Base-by-base conservation (phyloP, 2,113 vertebrate species). In the Centrocercus urophasianus region DNA sequence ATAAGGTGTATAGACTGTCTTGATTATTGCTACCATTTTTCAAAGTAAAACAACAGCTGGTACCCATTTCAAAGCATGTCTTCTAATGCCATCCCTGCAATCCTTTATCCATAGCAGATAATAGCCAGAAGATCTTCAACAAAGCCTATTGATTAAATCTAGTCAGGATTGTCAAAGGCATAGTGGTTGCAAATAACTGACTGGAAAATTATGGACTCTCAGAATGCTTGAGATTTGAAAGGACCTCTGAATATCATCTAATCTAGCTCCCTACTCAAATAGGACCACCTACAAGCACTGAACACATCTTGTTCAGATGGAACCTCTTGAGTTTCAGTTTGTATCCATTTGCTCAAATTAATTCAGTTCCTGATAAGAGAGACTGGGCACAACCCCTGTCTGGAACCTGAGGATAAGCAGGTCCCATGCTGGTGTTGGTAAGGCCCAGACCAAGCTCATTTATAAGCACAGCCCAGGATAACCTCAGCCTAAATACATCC, bases 401-500 rank as follows among this genome's bases (percentile, higher is more conserved):
- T 16, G 45, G 47, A 57, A 42, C 52, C 13, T n/a, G 36, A 45
- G 69, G 19, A 48, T 64, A 43, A 30, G 2, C 57, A 72, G 43
- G 11, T 48, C 59, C 20, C 22, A 4, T 32, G 27, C 1, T 19
- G 86, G 48, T 20, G 1, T 15, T 54, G 40, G 3, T 8, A 43
- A 54, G 47, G 50, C 63, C 75, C 47, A 72, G 20, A 22, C 45
- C 57, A 86, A 14, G 21, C 43, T 60, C 40, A 6, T 64, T 64
- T 36, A 19, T 24, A 4, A 0, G 0, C 32, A 30, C 86, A 90
- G 21, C 45, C 19, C 15, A 13, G 22, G 73, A 6, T 74, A 45
- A 52, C 54, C 45, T 78, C 21, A 12, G 15, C 11, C 38, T 40
- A 52, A 81, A 22, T 13, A 11, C 0, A 0, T 43, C 4, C 3